Conservation (phyloP, 2,888 invertebrate species). For the Tachina fera region DNA sequence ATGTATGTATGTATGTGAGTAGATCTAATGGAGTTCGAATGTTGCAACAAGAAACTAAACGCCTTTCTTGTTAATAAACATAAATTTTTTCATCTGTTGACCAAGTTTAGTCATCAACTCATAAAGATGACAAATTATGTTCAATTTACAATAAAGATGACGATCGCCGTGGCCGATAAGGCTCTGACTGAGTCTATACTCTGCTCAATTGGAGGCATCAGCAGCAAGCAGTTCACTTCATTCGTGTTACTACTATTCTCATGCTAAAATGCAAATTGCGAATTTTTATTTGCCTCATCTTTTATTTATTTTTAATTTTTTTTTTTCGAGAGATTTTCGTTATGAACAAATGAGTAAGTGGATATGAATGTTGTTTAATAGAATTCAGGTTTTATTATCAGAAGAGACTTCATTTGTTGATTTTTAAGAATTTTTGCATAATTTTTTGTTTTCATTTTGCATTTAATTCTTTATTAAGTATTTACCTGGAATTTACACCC, state of each 20-base stretch:
- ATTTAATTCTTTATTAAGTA: conserved; percentile 27
- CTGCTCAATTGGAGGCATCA: neutral
- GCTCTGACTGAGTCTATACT: neutral
- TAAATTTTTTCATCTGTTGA: conserved; percentile 42
- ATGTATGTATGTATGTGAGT: neutral
- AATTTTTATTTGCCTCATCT: neutral
- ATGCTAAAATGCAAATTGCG: conserved; percentile 4
- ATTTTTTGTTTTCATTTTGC: conserved; percentile 10
- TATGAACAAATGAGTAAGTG: conserved; percentile 37
- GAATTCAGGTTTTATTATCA: conserved; percentile 52
- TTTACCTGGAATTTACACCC: conserved; percentile 66
- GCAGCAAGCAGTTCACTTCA: neutral
- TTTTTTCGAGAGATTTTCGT: conserved; percentile 14
- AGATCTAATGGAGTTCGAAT: neutral
- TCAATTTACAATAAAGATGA: conserved; percentile 11
- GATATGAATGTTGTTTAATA: conserved; percentile 28
- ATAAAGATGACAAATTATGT: conserved; percentile 54
- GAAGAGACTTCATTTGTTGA: conserved; percentile 18
- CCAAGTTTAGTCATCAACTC: conserved; percentile 55
- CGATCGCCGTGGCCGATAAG: neutral
- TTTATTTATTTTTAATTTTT: neutral
- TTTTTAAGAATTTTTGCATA: conserved; percentile 21
- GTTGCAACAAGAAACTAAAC: conserved; percentile 4
- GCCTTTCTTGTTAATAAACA: conserved; percentile 27
- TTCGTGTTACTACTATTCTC: neutral